A percentile compares a stretch with the other conserved stretches of the same genome.
These are phyloP conservation scores for Leptocoma aspasia DNA, from an alignment of 2,113 vertebrate genomes.

Conservation along the genomic window DNA sequence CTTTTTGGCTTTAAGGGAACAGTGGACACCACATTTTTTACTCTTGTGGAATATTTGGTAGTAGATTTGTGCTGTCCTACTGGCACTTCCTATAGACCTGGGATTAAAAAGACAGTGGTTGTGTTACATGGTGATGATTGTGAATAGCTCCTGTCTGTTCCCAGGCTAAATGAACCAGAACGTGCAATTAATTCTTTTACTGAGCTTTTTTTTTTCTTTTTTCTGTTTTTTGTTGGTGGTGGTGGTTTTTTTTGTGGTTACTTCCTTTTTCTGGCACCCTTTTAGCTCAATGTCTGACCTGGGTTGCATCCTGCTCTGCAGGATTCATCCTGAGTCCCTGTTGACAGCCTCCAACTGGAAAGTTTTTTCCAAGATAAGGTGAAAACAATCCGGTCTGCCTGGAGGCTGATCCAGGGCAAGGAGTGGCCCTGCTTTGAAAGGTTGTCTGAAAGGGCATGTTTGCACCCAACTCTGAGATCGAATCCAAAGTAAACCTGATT, in stretches of 20 bases:
- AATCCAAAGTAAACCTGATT: constrained; percentile 57
- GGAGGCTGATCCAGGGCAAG: constrained; percentile 7
- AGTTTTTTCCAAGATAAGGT: constrained; percentile 11
- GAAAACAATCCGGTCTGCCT: background rate
- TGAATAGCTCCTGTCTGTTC: background rate
- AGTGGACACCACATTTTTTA: background rate
- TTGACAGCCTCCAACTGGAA: background rate
- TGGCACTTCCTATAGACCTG: background rate
- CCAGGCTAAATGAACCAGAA: background rate
- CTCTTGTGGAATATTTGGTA: background rate
- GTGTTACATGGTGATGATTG: accelerated
- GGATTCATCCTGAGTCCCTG: background rate
- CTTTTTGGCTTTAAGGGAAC: background rate
- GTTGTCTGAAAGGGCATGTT: constrained; percentile 55
- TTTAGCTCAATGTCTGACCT: background rate
- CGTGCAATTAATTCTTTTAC: background rate
- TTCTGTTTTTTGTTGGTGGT: background rate
- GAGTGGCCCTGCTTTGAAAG: constrained; percentile 38
- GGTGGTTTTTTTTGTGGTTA: background rate
- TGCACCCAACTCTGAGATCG: constrained; percentile 14
- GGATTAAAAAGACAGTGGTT: background rate
- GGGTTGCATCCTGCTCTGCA: background rate
- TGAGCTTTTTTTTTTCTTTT: background rate
- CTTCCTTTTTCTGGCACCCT: background rate
- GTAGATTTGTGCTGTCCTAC: background rate